These are phyloP conservation scores for Pollachius pollachius DNA, from an alignment of 2,113 vertebrate species.

Conservation along the genomic window DNA sequence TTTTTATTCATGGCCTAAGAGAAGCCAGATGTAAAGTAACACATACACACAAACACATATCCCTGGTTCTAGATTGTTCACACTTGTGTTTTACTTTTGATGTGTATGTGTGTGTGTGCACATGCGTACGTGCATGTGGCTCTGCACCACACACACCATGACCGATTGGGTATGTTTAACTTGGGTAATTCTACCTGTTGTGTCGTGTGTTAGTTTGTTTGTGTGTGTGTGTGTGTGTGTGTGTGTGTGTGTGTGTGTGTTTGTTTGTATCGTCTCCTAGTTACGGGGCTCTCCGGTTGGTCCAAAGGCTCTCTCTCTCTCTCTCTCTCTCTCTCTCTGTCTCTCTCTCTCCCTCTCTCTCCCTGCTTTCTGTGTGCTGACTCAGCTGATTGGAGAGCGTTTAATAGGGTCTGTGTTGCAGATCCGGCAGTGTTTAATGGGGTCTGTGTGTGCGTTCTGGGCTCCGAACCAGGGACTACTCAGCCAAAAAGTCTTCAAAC, in stretches of 20 bases:
- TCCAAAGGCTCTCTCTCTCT: background rate
- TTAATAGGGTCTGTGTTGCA: constrained; percentile 56
- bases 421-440: constrained; percentile 55
- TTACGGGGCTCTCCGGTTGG: constrained; percentile 14
- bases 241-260: constrained; percentile 5
- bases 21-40: constrained; percentile 66
- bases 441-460: constrained; percentile 55
- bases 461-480: constrained; percentile 35
- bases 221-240: constrained; percentile 29
- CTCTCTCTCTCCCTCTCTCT: constrained; percentile 17
- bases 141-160: background rate
- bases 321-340: no score
- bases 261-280: constrained; percentile 23
- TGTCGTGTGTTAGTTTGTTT: background rate
- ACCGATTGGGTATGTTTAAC: background rate
- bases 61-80: constrained; percentile 27
- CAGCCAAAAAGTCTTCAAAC: constrained; percentile 45
- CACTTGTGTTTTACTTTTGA: constrained; percentile 24
- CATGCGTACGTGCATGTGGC: background rate
- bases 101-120: constrained; percentile 4
- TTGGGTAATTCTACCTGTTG: background rate
- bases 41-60: constrained; percentile 16
- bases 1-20: constrained; percentile 65
- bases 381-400: constrained; percentile 55
- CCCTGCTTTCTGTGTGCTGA: constrained; percentile 42